These are phyloP conservation scores for Axis porcinus DNA, from an alignment of 2,113 vertebrate genomes.

Conservation along the genomic window DNA sequence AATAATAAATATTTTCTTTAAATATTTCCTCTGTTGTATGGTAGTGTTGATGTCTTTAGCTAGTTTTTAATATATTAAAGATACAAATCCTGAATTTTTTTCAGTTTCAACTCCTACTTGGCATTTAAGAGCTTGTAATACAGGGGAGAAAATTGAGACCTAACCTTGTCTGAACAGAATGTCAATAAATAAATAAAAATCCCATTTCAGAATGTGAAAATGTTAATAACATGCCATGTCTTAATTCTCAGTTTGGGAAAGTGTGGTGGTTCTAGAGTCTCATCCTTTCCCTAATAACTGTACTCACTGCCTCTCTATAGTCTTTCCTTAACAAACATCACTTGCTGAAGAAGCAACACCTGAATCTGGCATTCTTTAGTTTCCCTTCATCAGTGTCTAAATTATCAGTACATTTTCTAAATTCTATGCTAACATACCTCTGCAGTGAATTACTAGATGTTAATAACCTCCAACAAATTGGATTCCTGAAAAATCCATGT, in stretches of 20 bases:
- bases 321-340: conserved; percentile 32
- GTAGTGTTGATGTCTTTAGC: neutral
- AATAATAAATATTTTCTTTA: neutral
- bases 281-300: neutral
- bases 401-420: conserved; percentile 57
- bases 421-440: conserved; percentile 23
- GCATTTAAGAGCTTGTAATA: neutral
- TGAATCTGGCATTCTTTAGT: conserved; percentile 21
- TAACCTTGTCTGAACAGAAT: conserved; percentile 31
- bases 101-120: neutral
- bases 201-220: conserved; percentile 48
- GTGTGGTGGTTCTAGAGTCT: neutral
- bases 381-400: conserved; percentile 43
- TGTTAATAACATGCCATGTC: conserved; percentile 6
- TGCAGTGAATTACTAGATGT: conserved; percentile 59
- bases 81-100: neutral
- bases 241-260: conserved; percentile 24
- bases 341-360: conserved; percentile 15
- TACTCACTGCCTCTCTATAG: neutral
- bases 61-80: conserved; percentile 13
- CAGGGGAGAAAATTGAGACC: conserved; percentile 21
- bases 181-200: conserved; percentile 47
- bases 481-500: conserved; percentile 54
- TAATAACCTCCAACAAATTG: conserved; percentile 68
- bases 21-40: neutral